These are phyloP conservation scores for Hyposoter dolosus DNA, from an alignment of 2,888 invertebrate genomes.

Conservation along the genomic window DNA sequence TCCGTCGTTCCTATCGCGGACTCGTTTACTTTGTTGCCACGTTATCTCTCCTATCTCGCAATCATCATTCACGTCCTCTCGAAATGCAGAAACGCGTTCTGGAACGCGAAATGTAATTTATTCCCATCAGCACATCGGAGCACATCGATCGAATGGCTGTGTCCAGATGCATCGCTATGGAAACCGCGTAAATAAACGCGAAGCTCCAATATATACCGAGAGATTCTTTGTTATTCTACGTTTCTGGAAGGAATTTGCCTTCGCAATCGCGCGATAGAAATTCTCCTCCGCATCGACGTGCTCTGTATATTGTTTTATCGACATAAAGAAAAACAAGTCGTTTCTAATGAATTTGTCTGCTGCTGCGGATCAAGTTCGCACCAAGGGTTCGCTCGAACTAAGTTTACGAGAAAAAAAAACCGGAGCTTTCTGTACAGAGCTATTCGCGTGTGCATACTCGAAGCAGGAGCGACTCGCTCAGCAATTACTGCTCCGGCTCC, in stretches of 20 bases:
- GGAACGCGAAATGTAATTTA: background rate
- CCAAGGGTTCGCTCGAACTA: no score
- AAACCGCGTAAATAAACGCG: background rate
- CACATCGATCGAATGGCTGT: background rate
- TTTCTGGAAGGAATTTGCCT: no score
- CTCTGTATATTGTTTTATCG: no score
- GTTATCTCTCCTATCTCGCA: background rate
- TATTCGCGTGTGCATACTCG: constrained; percentile 1
- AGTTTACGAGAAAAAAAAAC: no score
- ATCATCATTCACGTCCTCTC: background rate
- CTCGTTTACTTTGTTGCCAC: constrained; percentile 5
- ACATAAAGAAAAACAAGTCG: no score
- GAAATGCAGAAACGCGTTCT: background rate
- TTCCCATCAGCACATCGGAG: background rate
- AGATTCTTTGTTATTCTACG: no score
- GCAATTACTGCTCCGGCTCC: constrained; percentile 57
- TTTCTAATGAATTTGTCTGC: no score
- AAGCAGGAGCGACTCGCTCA: constrained; percentile 21
- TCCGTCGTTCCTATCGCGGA: background rate
- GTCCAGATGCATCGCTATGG: background rate
- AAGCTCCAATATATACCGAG: background rate
- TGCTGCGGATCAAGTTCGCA: no score
- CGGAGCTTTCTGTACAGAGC: no score
- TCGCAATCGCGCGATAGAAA: no score
- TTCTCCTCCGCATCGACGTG: no score